phyloP scores from a whole-genome alignment of 1,140 invertebrate species.

The Bombus confusus region DNA sequence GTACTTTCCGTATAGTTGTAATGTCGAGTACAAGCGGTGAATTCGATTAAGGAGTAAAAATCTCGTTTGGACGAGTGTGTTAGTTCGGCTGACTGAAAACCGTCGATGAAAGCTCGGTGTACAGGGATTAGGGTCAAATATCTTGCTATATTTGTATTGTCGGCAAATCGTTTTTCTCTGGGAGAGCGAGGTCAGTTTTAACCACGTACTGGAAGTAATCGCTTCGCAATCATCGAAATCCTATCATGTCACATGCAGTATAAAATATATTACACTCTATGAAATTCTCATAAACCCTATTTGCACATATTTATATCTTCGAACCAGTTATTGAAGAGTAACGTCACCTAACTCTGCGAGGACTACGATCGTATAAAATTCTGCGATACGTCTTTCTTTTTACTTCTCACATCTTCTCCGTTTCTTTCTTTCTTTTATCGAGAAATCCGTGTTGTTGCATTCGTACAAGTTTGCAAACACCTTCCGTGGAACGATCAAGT shows the following conservation, averaged over 20 bases:
- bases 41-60: neutral
- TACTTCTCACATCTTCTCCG: no score
- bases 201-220: neutral
- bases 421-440: neutral
- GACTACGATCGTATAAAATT: neutral
- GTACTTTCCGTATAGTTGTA: neutral
- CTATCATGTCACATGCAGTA: neutral
- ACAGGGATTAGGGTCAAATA: neutral
- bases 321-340: neutral
- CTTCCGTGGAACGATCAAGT: conserved; percentile 45
- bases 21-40: neutral
- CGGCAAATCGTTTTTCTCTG: neutral
- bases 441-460: no score
- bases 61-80: neutral
- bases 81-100: neutral
- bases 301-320: neutral
- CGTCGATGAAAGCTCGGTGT: neutral
- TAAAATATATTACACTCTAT: neutral
- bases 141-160: neutral
- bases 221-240: neutral
- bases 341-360: neutral
- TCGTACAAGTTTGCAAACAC: conserved; percentile 18
- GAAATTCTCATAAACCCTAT: neutral
- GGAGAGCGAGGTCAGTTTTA: neutral
- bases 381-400: no score